Evolutionary conservation across 2,113 vertebrate species (phyloP), one percentile per base, ranked within the genome.

Genomic region (Boleophthalmus pectinirostris): DNA sequence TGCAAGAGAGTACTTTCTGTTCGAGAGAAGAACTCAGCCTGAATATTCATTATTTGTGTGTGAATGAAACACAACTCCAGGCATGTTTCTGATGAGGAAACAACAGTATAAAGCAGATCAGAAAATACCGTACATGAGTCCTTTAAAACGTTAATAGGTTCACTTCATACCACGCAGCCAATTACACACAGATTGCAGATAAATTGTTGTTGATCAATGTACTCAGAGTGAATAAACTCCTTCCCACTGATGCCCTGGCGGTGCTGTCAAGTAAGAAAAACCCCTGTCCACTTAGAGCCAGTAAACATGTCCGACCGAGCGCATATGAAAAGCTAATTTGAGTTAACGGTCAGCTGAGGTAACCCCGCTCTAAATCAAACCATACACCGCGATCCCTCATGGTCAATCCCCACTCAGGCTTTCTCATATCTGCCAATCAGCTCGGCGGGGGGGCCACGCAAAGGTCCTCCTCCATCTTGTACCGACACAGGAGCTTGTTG

Each of bases 401-500:
- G 61, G 61, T 64, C 61, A 21, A 43, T 64, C 38, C 61, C 12
- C 61, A 21, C 61, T 64, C 20, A n/a, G 38, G 29, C 33, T 12
- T 9, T 38, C 61, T 64, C 33, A 38, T 23, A 70, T 45, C 69
- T 15, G 68, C 66, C 66, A 71, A 81, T 70, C 63, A 72, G 16
- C 16, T 66, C 61, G 5, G 61, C 61, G 61, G 61, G 61, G n/a
- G 79, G 72, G 67, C 46, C 38, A 61, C 66, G 66, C 43, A 43
- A 57, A 70, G 82, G 38, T 46, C 72, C 72, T 56, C 69, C 66
- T 35, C 49, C 51, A 72, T 81, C 74, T 47, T 45, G 71, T 71
- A 84, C 80, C 73, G 47, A 70, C 75, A 79, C 71, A 66, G 65
- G 68, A 76, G 76, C 80, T 87, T 83, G 82, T 69, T 69, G 61